phyloP scores from a whole-genome alignment of 2,113 vertebrate species.

The Neopipo cinnamomea region DNA sequence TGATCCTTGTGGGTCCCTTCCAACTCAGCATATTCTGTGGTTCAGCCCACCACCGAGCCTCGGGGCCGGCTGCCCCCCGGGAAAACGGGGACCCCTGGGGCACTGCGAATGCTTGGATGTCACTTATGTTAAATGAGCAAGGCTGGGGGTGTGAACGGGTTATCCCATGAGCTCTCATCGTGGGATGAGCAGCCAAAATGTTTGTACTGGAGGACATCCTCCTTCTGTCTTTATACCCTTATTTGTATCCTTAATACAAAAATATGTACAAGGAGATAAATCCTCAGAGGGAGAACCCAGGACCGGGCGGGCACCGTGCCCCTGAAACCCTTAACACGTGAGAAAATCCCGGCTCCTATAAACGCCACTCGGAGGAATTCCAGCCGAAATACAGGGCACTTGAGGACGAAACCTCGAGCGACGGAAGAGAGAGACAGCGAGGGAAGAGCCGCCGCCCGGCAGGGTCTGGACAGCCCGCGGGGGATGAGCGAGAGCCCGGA shows the following conservation, averaged over 20 bases:
- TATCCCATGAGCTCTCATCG: accelerated
- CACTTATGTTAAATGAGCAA: not conserved
- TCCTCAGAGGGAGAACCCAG: not conserved
- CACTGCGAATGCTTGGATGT: not conserved
- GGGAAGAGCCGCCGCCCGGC: no score
- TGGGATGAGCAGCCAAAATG: not conserved
- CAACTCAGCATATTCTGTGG: not conserved
- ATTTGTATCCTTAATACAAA: not conserved
- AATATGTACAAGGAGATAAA: no score
- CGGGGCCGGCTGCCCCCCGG: not conserved
- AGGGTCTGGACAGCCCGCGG: not conserved
- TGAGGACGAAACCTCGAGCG: not conserved
- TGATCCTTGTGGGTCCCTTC: not conserved
- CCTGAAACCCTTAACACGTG: not conserved
- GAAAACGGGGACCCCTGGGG: accelerated
- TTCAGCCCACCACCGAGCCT: no score
- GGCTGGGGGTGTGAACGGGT: not conserved
- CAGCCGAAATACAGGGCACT: not conserved
- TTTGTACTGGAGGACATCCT: not conserved
- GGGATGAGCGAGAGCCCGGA: not conserved
- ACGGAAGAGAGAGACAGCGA: not conserved
- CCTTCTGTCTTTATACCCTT: not conserved
- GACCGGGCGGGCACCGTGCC: accelerated
- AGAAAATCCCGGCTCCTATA: not conserved
- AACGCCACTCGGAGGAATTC: not conserved